Conservation (phyloP, 2,797 vertebrate species). For the Botia kubotai region DNA sequence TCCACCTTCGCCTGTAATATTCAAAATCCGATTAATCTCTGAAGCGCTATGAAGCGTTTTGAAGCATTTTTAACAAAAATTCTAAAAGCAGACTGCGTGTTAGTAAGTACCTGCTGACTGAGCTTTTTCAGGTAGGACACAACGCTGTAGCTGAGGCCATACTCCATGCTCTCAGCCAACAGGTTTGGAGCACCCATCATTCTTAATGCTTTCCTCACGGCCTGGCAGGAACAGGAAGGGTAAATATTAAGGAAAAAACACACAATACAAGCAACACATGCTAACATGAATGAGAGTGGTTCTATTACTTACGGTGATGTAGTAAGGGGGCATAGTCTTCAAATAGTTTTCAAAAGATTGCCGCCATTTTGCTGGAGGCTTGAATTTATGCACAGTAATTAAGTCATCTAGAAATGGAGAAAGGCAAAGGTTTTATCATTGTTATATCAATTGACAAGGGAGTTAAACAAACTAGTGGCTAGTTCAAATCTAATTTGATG, state of each 20-base stretch:
- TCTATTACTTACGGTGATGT: conserved; percentile 85
- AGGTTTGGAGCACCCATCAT: conserved; percentile 99
- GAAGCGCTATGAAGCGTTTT: background rate
- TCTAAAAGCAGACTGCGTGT: background rate
- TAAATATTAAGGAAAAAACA: background rate
- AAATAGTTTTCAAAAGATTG: conserved; percentile 98
- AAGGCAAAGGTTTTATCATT: background rate
- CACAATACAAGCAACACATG: background rate
- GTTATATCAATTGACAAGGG: background rate
- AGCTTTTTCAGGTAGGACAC: conserved; percentile 99
- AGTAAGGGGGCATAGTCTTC: conserved; percentile 98
- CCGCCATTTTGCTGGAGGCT: conserved; percentile 96
- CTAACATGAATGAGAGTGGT: conserved; percentile 14
- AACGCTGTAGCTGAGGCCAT: conserved; percentile 97
- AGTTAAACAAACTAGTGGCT: background rate
- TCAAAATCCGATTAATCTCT: background rate
- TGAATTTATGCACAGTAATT: conserved; percentile 98
- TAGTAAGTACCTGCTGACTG: conserved; percentile 91
- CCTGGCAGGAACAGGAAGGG: conserved; percentile 73
- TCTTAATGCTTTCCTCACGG: conserved; percentile 97
- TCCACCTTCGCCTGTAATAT: conserved; percentile 89
- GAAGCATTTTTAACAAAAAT: background rate
- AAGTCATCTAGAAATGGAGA: conserved; percentile 85
- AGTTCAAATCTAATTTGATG: background rate
- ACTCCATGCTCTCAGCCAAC: conserved; percentile 96